A percentile compares a stretch with the other conserved stretches of the same genome.
phyloP scores from a whole-genome alignment of 2,888 invertebrate species.

The Orthosia gothica region DNA sequence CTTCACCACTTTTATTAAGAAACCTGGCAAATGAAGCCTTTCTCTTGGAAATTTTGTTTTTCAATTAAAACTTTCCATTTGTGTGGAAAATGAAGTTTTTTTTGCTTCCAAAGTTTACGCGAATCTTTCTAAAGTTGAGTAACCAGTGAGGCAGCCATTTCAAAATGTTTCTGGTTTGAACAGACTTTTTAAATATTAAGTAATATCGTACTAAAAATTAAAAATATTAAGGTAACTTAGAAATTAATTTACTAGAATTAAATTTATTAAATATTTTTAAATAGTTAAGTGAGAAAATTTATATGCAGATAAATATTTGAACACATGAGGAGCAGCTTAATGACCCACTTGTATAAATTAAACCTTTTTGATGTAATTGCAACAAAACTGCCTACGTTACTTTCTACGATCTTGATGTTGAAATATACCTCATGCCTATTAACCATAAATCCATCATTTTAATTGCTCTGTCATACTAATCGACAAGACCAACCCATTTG shows the following conservation, averaged over 20 bases:
- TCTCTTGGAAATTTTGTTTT: constrained; percentile 72
- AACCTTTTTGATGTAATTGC: not conserved
- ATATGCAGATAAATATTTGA: not conserved
- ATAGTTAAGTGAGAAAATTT: not conserved
- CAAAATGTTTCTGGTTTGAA: constrained; percentile 35
- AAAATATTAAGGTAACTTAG: constrained; percentile 9
- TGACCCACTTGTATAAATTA: not conserved
- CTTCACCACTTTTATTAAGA: constrained; percentile 51
- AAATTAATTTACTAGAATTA: not conserved
- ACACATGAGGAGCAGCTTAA: not conserved
- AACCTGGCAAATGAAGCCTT: constrained; percentile 66
- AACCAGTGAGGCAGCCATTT: constrained; percentile 49
- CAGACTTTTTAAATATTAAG: constrained; percentile 22
- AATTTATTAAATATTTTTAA: not conserved
- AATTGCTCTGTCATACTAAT: not conserved
- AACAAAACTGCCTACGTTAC: not conserved
- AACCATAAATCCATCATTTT: not conserved
- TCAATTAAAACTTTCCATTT: constrained; percentile 79
- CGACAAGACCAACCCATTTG: constrained; percentile 1
- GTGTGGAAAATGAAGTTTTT: constrained; percentile 69
- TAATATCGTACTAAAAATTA: constrained; percentile 18
- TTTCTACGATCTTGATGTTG: not conserved
- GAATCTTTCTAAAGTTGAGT: constrained; percentile 64
- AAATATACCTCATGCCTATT: not conserved
- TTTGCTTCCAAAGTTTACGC: constrained; percentile 51